Conservation (phyloP, 2,888 invertebrate genomes). For the Cephus rjabovi region DNA sequence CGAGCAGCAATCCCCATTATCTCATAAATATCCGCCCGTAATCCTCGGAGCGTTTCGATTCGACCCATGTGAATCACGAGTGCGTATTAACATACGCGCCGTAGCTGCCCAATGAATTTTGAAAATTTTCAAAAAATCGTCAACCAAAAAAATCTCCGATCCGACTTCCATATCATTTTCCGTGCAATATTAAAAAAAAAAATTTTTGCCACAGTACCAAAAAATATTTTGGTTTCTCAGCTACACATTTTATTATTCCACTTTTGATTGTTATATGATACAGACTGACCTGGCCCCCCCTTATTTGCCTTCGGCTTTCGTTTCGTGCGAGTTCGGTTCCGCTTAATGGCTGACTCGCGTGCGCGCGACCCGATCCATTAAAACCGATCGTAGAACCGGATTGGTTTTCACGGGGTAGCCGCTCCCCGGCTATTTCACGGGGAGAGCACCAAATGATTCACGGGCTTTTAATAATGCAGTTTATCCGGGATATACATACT, state of each 20-base stretch:
- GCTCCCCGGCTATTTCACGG: neutral
- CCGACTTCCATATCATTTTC: neutral
- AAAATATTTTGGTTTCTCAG: neutral
- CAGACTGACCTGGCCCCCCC: neutral
- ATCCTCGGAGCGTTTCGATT: conserved; percentile 14
- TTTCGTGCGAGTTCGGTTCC: neutral
- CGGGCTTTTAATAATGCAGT: neutral
- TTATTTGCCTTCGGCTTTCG: neutral
- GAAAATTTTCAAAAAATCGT: neutral
- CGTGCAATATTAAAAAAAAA: too few relatives aligned
- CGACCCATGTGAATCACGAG: conserved; percentile 2
- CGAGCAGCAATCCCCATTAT: conserved; percentile 19
- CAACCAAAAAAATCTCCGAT: neutral
- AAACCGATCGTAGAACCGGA: neutral
- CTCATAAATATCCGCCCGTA: conserved; percentile 19
- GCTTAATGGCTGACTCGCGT: neutral
- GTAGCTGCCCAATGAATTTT: neutral
- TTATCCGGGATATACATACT: neutral
- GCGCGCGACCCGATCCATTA: neutral
- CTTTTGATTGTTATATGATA: neutral
- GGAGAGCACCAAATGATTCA: neutral
- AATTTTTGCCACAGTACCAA: accelerated
- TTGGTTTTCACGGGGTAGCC: neutral
- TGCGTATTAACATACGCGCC: neutral
- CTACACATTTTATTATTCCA: neutral